Base-by-base conservation (phyloP, 2,888 invertebrate species). In the Acanthosepion lycidas region DNA sequence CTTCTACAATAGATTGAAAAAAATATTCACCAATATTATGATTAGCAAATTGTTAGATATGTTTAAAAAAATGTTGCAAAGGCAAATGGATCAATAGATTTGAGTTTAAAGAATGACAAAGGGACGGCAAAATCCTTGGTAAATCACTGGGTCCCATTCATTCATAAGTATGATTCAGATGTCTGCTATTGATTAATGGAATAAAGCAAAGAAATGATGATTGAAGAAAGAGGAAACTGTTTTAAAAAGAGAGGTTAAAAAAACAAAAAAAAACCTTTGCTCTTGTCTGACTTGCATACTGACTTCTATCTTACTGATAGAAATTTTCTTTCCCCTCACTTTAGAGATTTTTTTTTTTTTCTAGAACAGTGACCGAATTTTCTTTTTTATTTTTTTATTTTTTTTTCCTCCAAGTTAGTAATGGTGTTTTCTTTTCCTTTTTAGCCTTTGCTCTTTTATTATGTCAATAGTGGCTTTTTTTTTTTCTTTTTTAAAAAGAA, bases 321-420 rank as follows among this genome's bases (percentile, higher is more conserved):
- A 78, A 78, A 78, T 78, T n/a, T 78, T 78, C 78, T 78, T 78
- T n/a, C 78, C 78, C 78, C 33, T 78, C n/a, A 78, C 78, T 78
- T 78, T 28, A 9, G 28, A 78, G 78, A 78, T n/a, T 78, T 33
- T 15, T 78, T 78, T 78, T 78, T 78, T 78, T 78, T 78, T 78
- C n/a, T 78, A 78, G n/a, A n/a, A 18, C 78, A 78, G n/a, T 78
- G 78, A 78, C 78, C 78, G 78, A 78, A n/a, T 78, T 78, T 78
- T 78, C 2, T 42, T 42, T 42, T 42, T 42, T 42, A 1, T 42
- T 42, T 42, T n/a, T n/a, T n/a, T n/a, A n/a, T n/a, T 42, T 42
- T 42, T 42, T 42, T 42, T 3, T 42, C 42, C 42, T 42, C 42
- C 78, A n/a, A 78, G 78, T n/a, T 78, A 78, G 78, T 33, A 78